These are phyloP conservation scores for Campoplex nolae DNA, from an alignment of 2,888 invertebrate species.

Conservation along the genomic window DNA sequence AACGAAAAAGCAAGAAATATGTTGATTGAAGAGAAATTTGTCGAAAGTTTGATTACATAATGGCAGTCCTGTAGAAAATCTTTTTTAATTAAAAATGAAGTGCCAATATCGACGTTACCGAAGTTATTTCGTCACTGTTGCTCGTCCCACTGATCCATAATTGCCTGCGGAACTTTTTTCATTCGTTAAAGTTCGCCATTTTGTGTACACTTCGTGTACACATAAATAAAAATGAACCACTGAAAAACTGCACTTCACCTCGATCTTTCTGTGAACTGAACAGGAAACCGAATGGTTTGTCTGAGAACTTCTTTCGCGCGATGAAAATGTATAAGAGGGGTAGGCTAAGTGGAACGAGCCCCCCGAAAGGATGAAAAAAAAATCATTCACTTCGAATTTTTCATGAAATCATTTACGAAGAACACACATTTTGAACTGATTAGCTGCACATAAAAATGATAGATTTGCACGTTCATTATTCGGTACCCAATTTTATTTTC, in stretches of 20 bases:
- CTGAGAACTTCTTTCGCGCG: too few relatives aligned
- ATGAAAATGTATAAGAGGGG: too few relatives aligned
- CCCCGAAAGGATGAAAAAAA: too few relatives aligned
- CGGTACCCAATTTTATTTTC: too few relatives aligned
- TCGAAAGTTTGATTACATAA: neutral
- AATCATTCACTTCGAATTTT: too few relatives aligned
- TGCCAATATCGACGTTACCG: neutral
- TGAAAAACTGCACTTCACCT: neutral
- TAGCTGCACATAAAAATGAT: too few relatives aligned
- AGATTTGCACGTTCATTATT: too few relatives aligned
- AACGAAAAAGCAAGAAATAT: neutral
- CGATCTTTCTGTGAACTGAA: neutral
- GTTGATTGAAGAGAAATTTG: neutral
- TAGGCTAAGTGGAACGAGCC: too few relatives aligned
- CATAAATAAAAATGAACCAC: too few relatives aligned
- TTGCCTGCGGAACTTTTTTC: neutral
- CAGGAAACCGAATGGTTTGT: neutral
- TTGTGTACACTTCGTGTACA: too few relatives aligned
- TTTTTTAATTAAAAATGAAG: slow-evolving; percentile 1
- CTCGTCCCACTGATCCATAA: neutral
- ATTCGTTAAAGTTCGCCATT: neutral
- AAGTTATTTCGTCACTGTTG: neutral
- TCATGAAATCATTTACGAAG: too few relatives aligned
- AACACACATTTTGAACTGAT: too few relatives aligned
- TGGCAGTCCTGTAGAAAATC: neutral